Conservation (phyloP, 2,888 invertebrate genomes). For the Hydriomena furcata region DNA sequence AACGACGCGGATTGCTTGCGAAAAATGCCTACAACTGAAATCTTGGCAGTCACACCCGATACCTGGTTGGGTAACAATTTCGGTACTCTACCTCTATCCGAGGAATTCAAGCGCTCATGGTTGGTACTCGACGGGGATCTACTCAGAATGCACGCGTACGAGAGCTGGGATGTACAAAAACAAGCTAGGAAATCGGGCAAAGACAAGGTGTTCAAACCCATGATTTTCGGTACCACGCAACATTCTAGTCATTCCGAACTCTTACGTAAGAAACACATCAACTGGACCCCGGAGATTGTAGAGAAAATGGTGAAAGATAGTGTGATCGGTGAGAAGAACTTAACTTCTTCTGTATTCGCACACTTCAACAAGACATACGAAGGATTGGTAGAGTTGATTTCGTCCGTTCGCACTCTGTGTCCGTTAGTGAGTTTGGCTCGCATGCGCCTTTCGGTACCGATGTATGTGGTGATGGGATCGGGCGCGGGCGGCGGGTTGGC, state of each 20-base stretch:
- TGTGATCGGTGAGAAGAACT: conserved; percentile 84
- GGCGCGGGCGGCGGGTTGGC: conserved; percentile 74
- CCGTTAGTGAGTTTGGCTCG: conserved; percentile 88
- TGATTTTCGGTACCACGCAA: conserved; percentile 89
- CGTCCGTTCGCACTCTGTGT: conserved; percentile 91
- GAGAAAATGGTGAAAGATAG: conserved; percentile 85
- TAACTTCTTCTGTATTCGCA: conserved; percentile 85
- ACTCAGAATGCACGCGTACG: conserved; percentile 86
- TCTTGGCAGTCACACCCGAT: conserved; percentile 88
- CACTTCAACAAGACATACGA: conserved; percentile 88
- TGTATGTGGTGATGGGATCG: conserved; percentile 89
- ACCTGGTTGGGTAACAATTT: conserved; percentile 86
- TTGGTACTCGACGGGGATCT: conserved; percentile 89
- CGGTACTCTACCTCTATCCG: conserved; percentile 86
- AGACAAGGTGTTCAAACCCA: conserved; percentile 71
- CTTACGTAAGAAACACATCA: conserved; percentile 83
- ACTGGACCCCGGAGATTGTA: conserved; percentile 87
- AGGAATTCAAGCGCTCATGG: conserved; percentile 88
- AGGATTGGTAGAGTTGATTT: conserved; percentile 88
- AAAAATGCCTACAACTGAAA: conserved; percentile 75
- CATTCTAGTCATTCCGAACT: conserved; percentile 88
- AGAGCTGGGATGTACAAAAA: conserved; percentile 83
- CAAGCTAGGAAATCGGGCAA: conserved; percentile 66
- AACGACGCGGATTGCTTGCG: conserved; percentile 84
- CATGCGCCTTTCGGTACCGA: conserved; percentile 85